A percentile compares a stretch with the other conserved stretches of the same genome.
phyloP scores from a whole-genome alignment of 2,797 vertebrate genomes.

The Phoeniculus purpureus region DNA sequence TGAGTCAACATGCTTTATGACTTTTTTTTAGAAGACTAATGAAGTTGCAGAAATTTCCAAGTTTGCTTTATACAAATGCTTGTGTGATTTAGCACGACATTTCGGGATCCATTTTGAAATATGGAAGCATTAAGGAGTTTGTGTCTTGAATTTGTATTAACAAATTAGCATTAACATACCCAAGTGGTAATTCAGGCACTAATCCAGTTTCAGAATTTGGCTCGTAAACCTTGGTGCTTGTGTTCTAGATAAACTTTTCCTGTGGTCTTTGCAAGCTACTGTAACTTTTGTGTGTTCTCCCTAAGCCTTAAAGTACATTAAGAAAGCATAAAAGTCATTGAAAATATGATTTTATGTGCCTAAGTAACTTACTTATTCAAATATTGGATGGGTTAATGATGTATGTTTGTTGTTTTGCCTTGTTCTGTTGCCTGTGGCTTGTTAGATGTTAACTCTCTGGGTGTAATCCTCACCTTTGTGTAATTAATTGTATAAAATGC shows the following conservation, averaged over 20 bases:
- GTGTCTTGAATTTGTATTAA: background rate
- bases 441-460: background rate
- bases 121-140: background rate
- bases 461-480: background rate
- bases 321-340: background rate
- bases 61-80: background rate
- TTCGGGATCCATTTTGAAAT: slow-evolving; percentile 17
- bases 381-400: background rate
- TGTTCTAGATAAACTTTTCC: background rate
- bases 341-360: background rate
- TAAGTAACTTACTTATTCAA: background rate
- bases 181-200: background rate
- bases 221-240: background rate
- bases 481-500: background rate
- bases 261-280: background rate
- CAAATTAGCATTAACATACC: background rate
- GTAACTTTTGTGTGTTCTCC: background rate
- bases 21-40: background rate
- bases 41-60: background rate
- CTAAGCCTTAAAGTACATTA: background rate
- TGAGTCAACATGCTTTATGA: background rate
- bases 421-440: background rate
- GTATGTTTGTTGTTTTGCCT: slow-evolving; percentile 1
- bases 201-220: background rate
- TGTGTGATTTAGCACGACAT: background rate